Percentiles rank a stretch among this genome's conserved stretches.
phyloP scores from a whole-genome alignment of 1,140 invertebrate genomes.

The Bacillus rossius region DNA sequence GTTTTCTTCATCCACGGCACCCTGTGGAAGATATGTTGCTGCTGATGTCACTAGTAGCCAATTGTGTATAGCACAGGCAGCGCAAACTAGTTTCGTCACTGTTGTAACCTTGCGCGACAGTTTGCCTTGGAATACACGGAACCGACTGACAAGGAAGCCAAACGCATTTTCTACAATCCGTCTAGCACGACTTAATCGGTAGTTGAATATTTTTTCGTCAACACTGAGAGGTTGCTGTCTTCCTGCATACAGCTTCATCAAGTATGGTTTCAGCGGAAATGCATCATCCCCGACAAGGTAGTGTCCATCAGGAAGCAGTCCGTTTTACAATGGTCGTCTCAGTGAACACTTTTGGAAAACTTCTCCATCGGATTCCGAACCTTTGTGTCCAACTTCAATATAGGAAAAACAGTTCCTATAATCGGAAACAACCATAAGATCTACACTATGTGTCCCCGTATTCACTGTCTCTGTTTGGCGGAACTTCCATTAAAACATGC shows the following conservation, averaged over 20 bases:
- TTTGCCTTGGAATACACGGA: constrained; percentile 13
- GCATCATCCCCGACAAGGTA: constrained; percentile 36
- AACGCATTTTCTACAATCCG: constrained; percentile 41
- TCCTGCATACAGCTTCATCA: constrained; percentile 30
- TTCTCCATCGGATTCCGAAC: constrained; percentile 3
- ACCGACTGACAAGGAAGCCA: constrained; percentile 29
- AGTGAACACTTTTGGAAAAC: constrained; percentile 12
- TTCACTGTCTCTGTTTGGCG: constrained; percentile 28
- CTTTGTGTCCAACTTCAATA: constrained; percentile 32
- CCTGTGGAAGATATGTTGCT: no score
- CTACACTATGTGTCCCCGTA: constrained; percentile 34
- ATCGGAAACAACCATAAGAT: constrained; percentile 34
- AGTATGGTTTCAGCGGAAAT: constrained; percentile 29
- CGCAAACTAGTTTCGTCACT: no score
- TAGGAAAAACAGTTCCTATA: constrained; percentile 33
- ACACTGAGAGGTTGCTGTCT: constrained; percentile 18
- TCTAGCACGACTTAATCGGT: constrained; percentile 25
- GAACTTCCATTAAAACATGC: constrained; percentile 34
- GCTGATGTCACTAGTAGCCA: no score
- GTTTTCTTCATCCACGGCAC: no score
- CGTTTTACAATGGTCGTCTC: no score
- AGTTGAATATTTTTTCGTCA: constrained; percentile 28
- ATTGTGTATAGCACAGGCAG: no score
- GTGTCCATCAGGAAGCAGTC: no score
- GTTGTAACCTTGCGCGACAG: no score